These are phyloP conservation scores for Chymomyza procnemis DNA, from an alignment of 2,888 invertebrate genomes.

Conservation along the genomic window DNA sequence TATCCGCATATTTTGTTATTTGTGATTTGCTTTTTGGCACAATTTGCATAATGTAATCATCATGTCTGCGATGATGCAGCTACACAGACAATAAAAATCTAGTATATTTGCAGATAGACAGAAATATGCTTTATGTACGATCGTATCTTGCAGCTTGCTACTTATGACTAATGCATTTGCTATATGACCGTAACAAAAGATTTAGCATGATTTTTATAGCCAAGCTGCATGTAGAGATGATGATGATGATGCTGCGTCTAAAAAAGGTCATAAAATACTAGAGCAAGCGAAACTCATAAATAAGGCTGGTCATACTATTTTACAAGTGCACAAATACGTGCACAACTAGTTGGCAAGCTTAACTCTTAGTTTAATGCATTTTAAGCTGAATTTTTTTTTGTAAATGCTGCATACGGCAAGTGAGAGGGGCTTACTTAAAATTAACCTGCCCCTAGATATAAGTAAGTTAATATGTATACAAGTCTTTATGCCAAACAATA, in stretches of 20 bases:
- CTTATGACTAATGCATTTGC: not conserved
- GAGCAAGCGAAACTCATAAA: not conserved
- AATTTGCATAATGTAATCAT: not conserved
- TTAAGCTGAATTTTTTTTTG: not conserved
- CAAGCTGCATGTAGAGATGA: no score
- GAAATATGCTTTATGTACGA: not conserved
- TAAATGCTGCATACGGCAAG: not conserved
- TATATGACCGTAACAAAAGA: not conserved
- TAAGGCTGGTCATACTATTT: not conserved
- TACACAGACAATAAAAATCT: not conserved
- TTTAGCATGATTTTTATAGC: no score
- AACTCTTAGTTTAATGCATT: not conserved
- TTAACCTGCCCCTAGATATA: not conserved
- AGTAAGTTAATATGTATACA: not conserved
- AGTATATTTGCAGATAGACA: not conserved
- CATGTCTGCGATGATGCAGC: no score
- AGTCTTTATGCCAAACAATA: not conserved
- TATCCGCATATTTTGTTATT: not conserved
- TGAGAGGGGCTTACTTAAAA: constrained; percentile 1
- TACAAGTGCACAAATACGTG: not conserved
- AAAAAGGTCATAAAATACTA: not conserved
- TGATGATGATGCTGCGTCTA: not conserved
- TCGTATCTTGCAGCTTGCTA: not conserved
- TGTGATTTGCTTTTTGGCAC: not conserved
- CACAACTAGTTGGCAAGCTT: not conserved